Conservation (phyloP, 1,140 invertebrate species). For the Euwallacea similis region DNA sequence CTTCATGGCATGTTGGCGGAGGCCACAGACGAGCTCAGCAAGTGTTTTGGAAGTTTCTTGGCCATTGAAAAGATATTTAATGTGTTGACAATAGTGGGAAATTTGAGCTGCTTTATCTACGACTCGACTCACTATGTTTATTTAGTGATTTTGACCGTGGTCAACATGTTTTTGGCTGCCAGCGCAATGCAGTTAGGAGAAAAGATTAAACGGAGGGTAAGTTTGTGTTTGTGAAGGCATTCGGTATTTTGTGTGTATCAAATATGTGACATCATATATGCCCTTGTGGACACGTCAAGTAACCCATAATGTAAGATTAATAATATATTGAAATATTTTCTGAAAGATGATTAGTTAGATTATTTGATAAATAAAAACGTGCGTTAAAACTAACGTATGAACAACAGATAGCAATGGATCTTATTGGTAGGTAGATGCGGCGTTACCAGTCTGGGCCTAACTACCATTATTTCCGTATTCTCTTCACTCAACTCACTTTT, state of each 20-base stretch:
- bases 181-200: not conserved
- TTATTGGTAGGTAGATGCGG: no score
- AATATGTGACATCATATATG: not conserved
- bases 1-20: slow-evolving; percentile 20
- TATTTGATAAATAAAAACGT: no score
- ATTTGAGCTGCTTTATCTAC: slow-evolving; percentile 19
- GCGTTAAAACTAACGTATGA: no score
- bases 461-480: no score
- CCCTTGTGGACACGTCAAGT: no score
- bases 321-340: no score
- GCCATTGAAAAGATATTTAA: slow-evolving; percentile 26
- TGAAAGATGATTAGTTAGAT: no score
- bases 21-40: slow-evolving; percentile 13
- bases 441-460: no score
- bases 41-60: slow-evolving; percentile 23
- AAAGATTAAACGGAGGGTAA: slow-evolving; percentile 22
- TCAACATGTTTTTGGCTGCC: slow-evolving; percentile 1
- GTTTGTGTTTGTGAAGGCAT: not conserved
- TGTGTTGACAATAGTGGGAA: slow-evolving; percentile 8
- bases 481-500: no score
- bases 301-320: no score
- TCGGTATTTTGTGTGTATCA: not conserved
- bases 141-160: slow-evolving; percentile 7
- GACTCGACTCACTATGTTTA: not conserved
- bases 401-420: no score